Evolutionary conservation across 2,113 vertebrate genomes (phyloP).

Genomic region (Poecile atricapillus): DNA sequence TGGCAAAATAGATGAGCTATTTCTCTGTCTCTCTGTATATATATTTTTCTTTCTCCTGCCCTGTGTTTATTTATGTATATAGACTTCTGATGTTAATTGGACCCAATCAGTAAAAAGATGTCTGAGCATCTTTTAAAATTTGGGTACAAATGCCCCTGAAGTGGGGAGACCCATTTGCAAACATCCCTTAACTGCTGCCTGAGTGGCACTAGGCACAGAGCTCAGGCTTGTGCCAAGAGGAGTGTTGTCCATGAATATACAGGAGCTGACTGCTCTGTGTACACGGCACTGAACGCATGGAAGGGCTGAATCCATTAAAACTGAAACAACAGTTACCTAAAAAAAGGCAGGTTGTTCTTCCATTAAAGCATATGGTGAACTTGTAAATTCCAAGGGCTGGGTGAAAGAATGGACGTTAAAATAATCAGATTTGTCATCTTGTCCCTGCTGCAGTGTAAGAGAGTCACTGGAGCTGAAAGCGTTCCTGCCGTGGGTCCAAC

Average conservation of each 20-base stretch:
- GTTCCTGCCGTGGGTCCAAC: background rate
- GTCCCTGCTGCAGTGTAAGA: background rate
- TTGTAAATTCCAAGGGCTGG: constrained; percentile 13
- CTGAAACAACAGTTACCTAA: background rate
- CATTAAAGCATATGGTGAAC: background rate
- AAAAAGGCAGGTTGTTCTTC: background rate
- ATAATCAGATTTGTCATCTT: background rate
- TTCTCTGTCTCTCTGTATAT: background rate
- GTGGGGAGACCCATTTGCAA: background rate
- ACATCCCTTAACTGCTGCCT: background rate
- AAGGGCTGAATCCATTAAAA: background rate
- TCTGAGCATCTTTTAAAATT: background rate
- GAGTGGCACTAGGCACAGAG: background rate
- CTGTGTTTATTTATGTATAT: fast-evolving
- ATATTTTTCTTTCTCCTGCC: background rate
- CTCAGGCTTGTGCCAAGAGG: background rate
- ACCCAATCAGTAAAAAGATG: background rate
- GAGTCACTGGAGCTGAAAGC: constrained; percentile 11
- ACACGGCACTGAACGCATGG: background rate
- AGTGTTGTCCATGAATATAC: background rate
- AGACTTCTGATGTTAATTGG: background rate
- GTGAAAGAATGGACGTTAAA: background rate
- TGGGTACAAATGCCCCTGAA: background rate
- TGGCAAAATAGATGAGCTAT: background rate
- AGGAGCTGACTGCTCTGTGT: background rate